Conservation (phyloP, 2,888 invertebrate genomes). For the Phengaris arion region DNA sequence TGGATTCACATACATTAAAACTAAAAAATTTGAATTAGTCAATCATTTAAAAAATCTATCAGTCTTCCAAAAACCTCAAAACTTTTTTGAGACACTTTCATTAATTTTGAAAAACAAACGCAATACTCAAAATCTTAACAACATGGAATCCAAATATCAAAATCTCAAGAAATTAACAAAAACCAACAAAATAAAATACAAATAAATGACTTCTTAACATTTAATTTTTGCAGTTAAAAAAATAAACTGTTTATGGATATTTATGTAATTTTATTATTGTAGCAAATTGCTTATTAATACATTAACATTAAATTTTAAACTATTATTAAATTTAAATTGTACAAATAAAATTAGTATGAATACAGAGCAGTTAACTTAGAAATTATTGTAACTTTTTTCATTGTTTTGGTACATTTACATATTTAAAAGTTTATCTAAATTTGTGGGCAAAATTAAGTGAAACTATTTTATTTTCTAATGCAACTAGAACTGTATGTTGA, state of each 20-base stretch:
- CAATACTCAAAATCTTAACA: neutral
- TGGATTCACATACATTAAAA: neutral
- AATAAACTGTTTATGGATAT: too few species aligned
- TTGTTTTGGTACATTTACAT: neutral
- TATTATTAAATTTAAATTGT: too few species aligned
- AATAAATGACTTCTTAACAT: neutral
- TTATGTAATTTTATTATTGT: too few species aligned
- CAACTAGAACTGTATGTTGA: constrained; percentile 60
- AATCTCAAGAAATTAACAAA: neutral
- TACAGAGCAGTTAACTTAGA: too few species aligned
- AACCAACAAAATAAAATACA: neutral
- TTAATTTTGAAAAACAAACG: constrained; percentile 4
- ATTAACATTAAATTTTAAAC: too few species aligned
- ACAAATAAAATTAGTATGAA: neutral
- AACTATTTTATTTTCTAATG: constrained; percentile 65
- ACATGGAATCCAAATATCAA: neutral
- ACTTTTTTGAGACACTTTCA: neutral
- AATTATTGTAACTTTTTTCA: too few species aligned
- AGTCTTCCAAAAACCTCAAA: neutral
- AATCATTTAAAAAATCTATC: neutral
- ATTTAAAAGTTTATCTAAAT: constrained; percentile 40
- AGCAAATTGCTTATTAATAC: too few species aligned
- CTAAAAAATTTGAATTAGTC: neutral
- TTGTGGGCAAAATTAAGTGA: constrained; percentile 55
- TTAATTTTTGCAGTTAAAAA: too few species aligned